These are phyloP conservation scores for Lathamus discolor DNA, from an alignment of 2,113 vertebrate species.

Conservation along the genomic window DNA sequence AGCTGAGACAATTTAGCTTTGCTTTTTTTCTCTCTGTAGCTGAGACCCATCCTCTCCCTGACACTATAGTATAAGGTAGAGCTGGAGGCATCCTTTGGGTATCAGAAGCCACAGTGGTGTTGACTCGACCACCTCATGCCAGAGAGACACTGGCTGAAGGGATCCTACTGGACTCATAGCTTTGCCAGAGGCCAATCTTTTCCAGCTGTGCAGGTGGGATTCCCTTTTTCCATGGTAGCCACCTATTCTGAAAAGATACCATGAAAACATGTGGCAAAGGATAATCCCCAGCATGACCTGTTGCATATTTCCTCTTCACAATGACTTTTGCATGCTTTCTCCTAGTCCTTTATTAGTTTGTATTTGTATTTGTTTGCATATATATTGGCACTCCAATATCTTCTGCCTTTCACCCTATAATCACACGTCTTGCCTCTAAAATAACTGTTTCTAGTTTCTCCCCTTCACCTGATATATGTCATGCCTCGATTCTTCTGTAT, in stretches of 20 bases:
- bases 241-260: background rate
- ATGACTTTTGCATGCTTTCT: background rate
- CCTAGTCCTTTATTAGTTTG: background rate
- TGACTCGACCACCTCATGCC: background rate
- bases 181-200: background rate
- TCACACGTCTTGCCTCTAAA: background rate
- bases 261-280: background rate
- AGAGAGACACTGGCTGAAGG: background rate
- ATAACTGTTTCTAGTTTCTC: background rate
- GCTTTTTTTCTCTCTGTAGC: background rate
- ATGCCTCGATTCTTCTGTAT: background rate
- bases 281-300: background rate
- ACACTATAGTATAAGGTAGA: background rate
- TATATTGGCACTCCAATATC: background rate
- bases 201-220: background rate
- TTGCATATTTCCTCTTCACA: background rate
- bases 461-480: background rate
- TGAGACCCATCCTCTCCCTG: background rate
- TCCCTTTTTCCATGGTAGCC: background rate
- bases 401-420: background rate
- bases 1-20: background rate
- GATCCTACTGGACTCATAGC: background rate
- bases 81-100: background rate
- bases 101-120: background rate
- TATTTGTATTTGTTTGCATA: background rate